Evolutionary conservation across 2,797 vertebrate genomes (phyloP), one percentile per base, ranked within the genome.

Genomic region (Margarornis squamiger): DNA sequence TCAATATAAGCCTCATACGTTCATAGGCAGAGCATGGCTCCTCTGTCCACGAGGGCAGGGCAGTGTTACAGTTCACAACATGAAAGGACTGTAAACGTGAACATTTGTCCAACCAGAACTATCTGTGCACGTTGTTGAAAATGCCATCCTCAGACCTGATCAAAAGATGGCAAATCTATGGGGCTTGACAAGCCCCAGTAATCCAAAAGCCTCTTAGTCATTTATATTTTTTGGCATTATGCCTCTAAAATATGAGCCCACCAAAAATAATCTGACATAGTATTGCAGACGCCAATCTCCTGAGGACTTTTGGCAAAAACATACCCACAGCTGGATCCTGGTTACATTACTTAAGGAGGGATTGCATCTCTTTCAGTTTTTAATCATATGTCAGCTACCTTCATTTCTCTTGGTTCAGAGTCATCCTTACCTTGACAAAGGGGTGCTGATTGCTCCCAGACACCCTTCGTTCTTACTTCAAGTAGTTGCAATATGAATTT

Each of bases 231-330:
- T 79, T 85, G 59, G 77, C 49, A 73, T 70, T 71, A 59, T n/a
- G 32, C 63, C 80, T 67, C 68, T 73, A 85, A 41, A 72, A 75
- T 41, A 58, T 34, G 29, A 86, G 65, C 34, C 77, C 81, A 92
- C 43, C 54, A 74, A 79, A 93, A 90, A 89, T 80, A 72, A 87
- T 32, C 55, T 73, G 27, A 58, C 71, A 58, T 77, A 91, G 73
- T 51, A 68, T 74, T 91, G 84, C 62, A 77, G 81, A 82, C 1
- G 8, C 55, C 66, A 36, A 43, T 58, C 71, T 95, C 77, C 88
- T 58, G 45, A 92, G 88, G 93, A 87, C 68, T 92, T 71, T 48
- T 90, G 86, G 87, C 91, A 96, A 80, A 74, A 78, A 71, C 41
- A 75, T 2, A 22, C 23, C 58, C 51, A 23, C n/a, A 73, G 61